Evolutionary conservation across 2,113 vertebrate species (phyloP).

Genomic region (Antechinus stuartii): DNA sequence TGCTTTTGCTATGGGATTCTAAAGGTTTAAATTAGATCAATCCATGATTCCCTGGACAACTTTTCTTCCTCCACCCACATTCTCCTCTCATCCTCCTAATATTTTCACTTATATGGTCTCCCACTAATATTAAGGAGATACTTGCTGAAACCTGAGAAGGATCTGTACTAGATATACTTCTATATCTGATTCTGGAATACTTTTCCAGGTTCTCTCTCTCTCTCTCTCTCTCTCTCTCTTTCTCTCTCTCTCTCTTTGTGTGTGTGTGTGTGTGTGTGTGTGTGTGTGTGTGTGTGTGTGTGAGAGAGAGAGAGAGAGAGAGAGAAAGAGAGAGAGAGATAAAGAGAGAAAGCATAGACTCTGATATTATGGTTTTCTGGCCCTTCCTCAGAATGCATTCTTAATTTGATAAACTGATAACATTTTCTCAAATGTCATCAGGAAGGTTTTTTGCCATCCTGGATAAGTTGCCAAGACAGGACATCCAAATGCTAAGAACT

Average conservation of each 20-base stretch:
- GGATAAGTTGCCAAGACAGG: neutral
- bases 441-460: neutral
- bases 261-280: too few species aligned
- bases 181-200: too few species aligned
- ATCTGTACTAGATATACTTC: too few species aligned
- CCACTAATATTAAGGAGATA: neutral
- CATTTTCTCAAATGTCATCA: neutral
- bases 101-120: neutral
- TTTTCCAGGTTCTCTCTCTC: too few species aligned
- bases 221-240: too few species aligned
- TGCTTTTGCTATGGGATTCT: neutral
- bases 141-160: neutral
- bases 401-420: neutral
- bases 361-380: neutral
- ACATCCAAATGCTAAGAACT: neutral
- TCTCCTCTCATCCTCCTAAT: neutral
- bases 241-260: too few species aligned
- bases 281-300: too few species aligned
- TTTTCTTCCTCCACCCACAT: neutral
- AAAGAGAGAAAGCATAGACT: neutral
- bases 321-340: too few species aligned
- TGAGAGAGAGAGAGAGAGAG: too few species aligned
- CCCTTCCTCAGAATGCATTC: neutral
- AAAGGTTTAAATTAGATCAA: neutral
- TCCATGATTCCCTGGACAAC: neutral